Base-by-base conservation (phyloP, 1,140 invertebrate genomes). In the Drosophila elegans region DNA sequence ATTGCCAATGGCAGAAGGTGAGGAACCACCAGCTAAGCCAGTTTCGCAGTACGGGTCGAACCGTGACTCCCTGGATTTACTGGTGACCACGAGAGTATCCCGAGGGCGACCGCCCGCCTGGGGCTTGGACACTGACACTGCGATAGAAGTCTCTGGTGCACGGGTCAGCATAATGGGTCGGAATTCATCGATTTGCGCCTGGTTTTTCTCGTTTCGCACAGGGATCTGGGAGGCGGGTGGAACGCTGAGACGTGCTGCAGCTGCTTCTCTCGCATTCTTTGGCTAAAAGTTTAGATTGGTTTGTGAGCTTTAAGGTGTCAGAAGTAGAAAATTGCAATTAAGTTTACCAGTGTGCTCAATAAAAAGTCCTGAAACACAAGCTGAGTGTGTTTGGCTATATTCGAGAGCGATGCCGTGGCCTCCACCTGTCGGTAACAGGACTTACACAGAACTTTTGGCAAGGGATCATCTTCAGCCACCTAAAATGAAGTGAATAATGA, bases 401-500 rank as follows among this genome's bases (percentile, higher is more conserved):
- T 91, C 3, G 90, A 91, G 10, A 92, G 68, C 3, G 88, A 91
- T 1, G 88, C 91, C 1, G 88, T 92, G 7, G 90, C 88, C 66
- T 91, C 91, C 38, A 92, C 88, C 52, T 91, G 86, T 5, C 91
- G 84, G 67, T 90, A 92, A 51, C 91, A 92, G 9, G 88, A 74
- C 60, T 92, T 92, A 42, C 91, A 92, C 3, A 92, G 64, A 12
- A 91, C 79, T 55, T 92, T 92, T 12, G 91, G 91, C 4, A 92
- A 49, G 9, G 76, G 72, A 57, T 92, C 91, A 52, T 91, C 77
- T 49, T 91, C 83, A n/a, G 60, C 59, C 34, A 88, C 84, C 83
- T 88, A 48, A 25, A 78, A 76, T 7, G 5, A 4, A 32, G 3
- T 29, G 4, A 11, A n/a, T 3, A 4, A 27, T 3, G 16, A 10